Conservation (phyloP, 2,888 invertebrate genomes). For the Chloroclystis v-ata region DNA sequence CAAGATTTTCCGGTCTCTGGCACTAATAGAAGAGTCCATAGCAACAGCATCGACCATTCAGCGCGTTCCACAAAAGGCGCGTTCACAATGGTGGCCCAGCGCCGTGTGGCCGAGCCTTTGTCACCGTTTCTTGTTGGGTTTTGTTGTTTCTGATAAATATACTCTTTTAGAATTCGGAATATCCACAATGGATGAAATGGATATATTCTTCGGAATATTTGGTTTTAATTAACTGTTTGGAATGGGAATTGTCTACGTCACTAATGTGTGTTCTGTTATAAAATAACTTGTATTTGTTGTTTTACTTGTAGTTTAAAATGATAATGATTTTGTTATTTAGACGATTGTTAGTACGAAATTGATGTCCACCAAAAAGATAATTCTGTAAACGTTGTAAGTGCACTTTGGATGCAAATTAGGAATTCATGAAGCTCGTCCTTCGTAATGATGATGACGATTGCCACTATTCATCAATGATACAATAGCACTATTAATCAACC, state of each 20-base stretch:
- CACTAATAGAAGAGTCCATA: slow-evolving; percentile 17
- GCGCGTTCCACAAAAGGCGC: slow-evolving; percentile 42
- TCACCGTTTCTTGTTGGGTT: slow-evolving; percentile 61
- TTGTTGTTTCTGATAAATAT: slow-evolving; percentile 59
- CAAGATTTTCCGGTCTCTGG: slow-evolving; percentile 13
- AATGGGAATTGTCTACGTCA: background rate
- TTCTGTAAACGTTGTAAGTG: too few relatives aligned
- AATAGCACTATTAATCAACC: too few relatives aligned
- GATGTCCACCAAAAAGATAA: too few relatives aligned
- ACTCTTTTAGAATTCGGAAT: slow-evolving; percentile 46
- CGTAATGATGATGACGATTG: too few relatives aligned
- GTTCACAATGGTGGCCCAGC: slow-evolving; percentile 50
- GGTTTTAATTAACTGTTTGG: slow-evolving; percentile 10
- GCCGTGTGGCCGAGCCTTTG: slow-evolving; percentile 28
- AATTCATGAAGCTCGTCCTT: too few relatives aligned
- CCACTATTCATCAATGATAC: too few relatives aligned
- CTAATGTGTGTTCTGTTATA: too few relatives aligned
- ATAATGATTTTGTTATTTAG: too few relatives aligned
- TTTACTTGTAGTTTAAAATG: too few relatives aligned
- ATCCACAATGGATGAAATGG: slow-evolving; percentile 19
- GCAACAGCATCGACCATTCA: slow-evolving; percentile 32
- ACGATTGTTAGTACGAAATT: too few relatives aligned
- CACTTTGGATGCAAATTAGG: too few relatives aligned
- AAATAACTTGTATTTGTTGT: too few relatives aligned
- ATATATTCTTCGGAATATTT: slow-evolving; percentile 6